Evolutionary conservation across 2,113 vertebrate genomes (phyloP), one percentile per base, ranked within the genome.

Genomic region (Pseudonaja textilis): DNA sequence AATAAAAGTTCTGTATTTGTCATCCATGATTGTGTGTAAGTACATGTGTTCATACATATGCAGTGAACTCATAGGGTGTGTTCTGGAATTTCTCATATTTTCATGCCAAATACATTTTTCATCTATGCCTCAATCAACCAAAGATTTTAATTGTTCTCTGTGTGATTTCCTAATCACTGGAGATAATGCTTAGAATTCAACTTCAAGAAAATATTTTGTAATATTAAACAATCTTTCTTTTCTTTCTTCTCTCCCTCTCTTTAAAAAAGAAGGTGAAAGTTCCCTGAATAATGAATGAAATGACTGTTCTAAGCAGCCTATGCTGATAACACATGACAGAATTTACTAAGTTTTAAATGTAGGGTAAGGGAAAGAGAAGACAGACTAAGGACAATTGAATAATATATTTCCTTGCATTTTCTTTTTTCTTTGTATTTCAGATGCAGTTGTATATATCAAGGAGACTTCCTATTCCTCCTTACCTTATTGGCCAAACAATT

Each of bases 401-500:
- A 47, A 47, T 26, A 26, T 87, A 29, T 14, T 52, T 52, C 45
- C 14, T 87, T 87, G 47, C 26, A 8, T 52, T 87, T 14, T 87
- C 50, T 29, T 54, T 29, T 61, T 87, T 16, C 86, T 5, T 52
- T 54, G 86, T 64, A 93, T 90, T 45, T 59, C 12, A 64, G 55
- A 42, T 61, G 55, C 22, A 64, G 45, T 81, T 26, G 12, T 85
- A 64, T 74, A 87, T 90, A 64, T 90, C 92, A 90, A 93, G 54
- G n/a, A 42, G 59, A 56, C 64, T 93, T 45, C 61, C 56, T 90
- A 59, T 93, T 90, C 29, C 89, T 90, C 56, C 74, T 87, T 86
- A 54, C 42, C 52, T 86, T 90, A 87, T 90, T 47, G 12, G 81
- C 55, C 52, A 86, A 87, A 59, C 55, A 93, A 23, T 90, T 93